Conservation (phyloP, 2,797 vertebrate genomes). For the Leptodactylus fallax region DNA sequence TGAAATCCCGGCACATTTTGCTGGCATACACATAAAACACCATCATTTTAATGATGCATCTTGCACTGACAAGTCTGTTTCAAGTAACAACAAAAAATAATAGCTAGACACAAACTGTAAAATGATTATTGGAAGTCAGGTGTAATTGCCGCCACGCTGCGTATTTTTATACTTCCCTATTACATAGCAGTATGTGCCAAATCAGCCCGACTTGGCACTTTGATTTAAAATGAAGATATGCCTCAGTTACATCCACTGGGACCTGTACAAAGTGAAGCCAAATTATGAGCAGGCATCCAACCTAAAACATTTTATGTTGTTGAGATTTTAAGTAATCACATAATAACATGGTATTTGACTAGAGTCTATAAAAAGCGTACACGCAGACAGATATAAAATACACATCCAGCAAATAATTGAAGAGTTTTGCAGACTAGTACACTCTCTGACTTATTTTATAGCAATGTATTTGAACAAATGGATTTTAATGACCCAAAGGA, state of each 20-base stretch:
- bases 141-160: constrained; percentile 47
- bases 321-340: constrained; percentile 44
- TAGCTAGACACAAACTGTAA: constrained; percentile 31
- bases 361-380: constrained; percentile 13
- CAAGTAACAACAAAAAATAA: constrained; percentile 21
- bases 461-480: neutral
- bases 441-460: neutral
- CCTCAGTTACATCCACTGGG: constrained; percentile 42
- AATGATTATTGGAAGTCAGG: constrained; percentile 51
- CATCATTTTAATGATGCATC: constrained; percentile 33
- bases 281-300: constrained; percentile 41
- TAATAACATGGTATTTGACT: constrained; percentile 28
- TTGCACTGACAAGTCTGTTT: constrained; percentile 28
- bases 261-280: constrained; percentile 38
- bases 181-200: constrained; percentile 44
- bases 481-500: neutral
- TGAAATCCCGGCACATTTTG: neutral
- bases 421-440: neutral
- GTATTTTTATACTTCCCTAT: constrained; percentile 45
- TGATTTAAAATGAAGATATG: constrained; percentile 44
- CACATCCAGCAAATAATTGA: constrained; percentile 15
- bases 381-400: constrained; percentile 11
- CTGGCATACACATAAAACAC: constrained; percentile 11
- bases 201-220: constrained; percentile 44
- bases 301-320: constrained; percentile 41